Base-by-base conservation (phyloP, 2,888 invertebrate genomes). In the Sthenelais limicola region DNA sequence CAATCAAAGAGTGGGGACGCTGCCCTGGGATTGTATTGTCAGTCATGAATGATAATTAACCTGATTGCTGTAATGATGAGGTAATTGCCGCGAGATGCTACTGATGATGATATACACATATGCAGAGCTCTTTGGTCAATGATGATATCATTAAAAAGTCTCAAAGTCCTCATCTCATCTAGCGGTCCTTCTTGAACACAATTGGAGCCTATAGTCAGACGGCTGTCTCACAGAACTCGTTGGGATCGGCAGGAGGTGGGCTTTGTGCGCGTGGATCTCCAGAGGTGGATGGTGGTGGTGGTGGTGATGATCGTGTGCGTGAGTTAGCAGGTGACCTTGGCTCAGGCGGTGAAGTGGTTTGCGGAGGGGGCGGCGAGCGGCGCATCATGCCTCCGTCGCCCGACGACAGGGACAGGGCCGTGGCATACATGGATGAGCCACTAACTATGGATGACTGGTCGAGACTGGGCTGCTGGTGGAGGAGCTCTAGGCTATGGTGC, bases 371-470 rank as follows among this genome's bases (percentile, higher is more conserved):
- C 35, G 69, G 72, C n/a, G 51, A 43, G 5, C 56, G 35, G 24
- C 51, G 54, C 51, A 51, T 71, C 58, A 72, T 28, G 26, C 47
- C 54, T 28, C 71, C 72, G n/a, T 58, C 67, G 30, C 66, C 72
- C 18, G 77, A 77, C 18, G 76, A 74, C 49, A 77, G 38, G n/a
- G 76, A 74, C 21, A 74, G 67, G 0, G 77, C 75, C 35, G 78
- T 78, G 30, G 73, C 77, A 48, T 78, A 77, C 43, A 76, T 47
- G 33, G 77, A 78, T 4, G 77, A 74, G 7, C 77, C 72, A 33
- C 77, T 78, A 26, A 77, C 47, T 35, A 77, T 71, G n/a, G 76
- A 76, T 3, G 74, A 48, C 67, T 75, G 76, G 68, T 77, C 77
- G 24, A 74, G 32, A 67, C 77, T 76, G 48, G 38, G 67, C 68